phyloP scores from a whole-genome alignment of 2,113 vertebrate species.

The Sander lucioperca region DNA sequence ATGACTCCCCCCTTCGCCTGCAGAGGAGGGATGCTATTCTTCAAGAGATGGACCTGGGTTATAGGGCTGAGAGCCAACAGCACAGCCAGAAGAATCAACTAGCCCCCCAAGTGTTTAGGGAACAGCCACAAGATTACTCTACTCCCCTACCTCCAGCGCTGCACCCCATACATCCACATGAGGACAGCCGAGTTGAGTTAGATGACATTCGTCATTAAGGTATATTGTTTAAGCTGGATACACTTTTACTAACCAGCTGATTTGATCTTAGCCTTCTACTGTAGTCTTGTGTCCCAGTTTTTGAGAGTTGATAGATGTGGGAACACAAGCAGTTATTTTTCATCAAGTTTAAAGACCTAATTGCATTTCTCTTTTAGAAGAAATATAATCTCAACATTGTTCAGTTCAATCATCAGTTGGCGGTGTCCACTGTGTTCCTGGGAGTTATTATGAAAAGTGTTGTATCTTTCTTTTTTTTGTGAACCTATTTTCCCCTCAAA shows the following conservation, averaged over 20 bases:
- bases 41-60: no score
- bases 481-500: constrained; percentile 36
- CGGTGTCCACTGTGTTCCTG: not conserved
- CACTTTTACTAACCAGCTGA: not conserved
- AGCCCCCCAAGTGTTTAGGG: no score
- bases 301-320: not conserved
- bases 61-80: no score
- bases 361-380: constrained; percentile 4
- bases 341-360: constrained; percentile 33
- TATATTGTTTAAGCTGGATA: not conserved
- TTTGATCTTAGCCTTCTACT: not conserved
- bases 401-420: constrained; percentile 1
- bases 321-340: constrained; percentile 12
- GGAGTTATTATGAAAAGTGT: constrained; percentile 34
- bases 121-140: no score
- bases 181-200: no score
- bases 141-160: no score
- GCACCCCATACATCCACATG: no score
- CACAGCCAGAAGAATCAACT: no score
- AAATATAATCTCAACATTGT: constrained; percentile 12
- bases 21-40: no score
- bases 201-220: no score
- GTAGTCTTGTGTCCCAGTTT: not conserved
- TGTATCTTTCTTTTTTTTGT: not conserved
- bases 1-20: no score